phyloP scores from a whole-genome alignment of 2,888 invertebrate species.

The Aspidiotus rigidus region DNA sequence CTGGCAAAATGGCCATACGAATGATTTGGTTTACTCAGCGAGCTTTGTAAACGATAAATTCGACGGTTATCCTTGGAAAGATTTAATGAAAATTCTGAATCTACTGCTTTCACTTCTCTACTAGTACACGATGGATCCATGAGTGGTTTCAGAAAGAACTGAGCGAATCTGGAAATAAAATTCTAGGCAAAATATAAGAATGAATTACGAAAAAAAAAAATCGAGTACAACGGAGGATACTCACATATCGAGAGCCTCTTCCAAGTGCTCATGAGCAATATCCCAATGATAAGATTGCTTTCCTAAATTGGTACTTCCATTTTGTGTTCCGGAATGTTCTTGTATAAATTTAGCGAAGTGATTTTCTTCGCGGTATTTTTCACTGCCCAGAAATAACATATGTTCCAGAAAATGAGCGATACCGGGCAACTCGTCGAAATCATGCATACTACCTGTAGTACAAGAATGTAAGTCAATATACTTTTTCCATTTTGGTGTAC shows the following conservation, averaged over 20 bases:
- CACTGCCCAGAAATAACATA: slow-evolving; percentile 94
- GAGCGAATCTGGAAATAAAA: slow-evolving; percentile 63
- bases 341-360: slow-evolving; percentile 81
- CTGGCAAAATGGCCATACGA: slow-evolving; percentile 91
- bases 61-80: slow-evolving; percentile 80
- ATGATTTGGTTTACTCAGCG: slow-evolving; percentile 66
- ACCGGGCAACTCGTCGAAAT: slow-evolving; percentile 82
- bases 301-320: slow-evolving; percentile 83
- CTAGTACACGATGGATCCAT: slow-evolving; percentile 88
- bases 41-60: slow-evolving; percentile 77
- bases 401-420: slow-evolving; percentile 98
- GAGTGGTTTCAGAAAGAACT: slow-evolving; percentile 87
- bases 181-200: neutral
- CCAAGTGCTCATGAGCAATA: slow-evolving; percentile 70
- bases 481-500: neutral
- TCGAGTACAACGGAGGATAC: neutral
- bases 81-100: slow-evolving; percentile 95
- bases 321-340: slow-evolving; percentile 84
- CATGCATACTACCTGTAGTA: slow-evolving; percentile 67
- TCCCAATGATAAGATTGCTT: slow-evolving; percentile 93
- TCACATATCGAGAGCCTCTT: slow-evolving; percentile 72
- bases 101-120: slow-evolving; percentile 87
- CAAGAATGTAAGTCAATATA: neutral
- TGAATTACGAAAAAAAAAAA: neutral
- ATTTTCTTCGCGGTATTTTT: slow-evolving; percentile 86